Base-by-base conservation (phyloP, 2,888 invertebrate species). In the Heliconius ethilla region DNA sequence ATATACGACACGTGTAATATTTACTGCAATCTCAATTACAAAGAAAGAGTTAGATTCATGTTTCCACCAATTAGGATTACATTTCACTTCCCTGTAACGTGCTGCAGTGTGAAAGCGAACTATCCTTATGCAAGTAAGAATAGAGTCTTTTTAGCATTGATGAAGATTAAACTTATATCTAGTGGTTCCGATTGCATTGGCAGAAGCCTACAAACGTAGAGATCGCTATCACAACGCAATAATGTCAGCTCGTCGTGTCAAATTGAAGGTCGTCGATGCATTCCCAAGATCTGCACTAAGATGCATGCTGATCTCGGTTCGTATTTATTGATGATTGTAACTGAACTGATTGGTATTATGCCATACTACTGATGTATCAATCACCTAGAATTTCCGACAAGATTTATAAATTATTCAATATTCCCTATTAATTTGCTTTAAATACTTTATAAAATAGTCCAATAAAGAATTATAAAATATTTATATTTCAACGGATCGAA, bases 121-220 rank as follows among this genome's bases (percentile, higher is more conserved):
- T 83, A 75, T 75, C 79, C 84, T 83, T 84, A 84, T 81, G 66
- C 37, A 75, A 65, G 70, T 75, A 70, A 77, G 27, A 75, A 85
- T 87, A 87, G 84, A 84, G 86, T 84, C 82, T 80, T 83, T 86
- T 84, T 82, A 78, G 70, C 79, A 80, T 75, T 76, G 73, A 75
- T 77, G 69, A 75, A 62, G 70, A 79, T 76, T 76, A 75, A 81
- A 82, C 78, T 66, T 84, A 84, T 84, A 86, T 84, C 79, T 79
- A 81, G 82, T 84, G 90, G 88, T 88, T 91, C 90, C 85, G 82
- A 86, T 91, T 92, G 87, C 91, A 90, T 90, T 87, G 88, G 87
- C 86, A 87, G 90, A 90, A 90, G 85, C 83, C 83, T 87, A 86
- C 87, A 87, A 87, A 88, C 87, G 86, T 85, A 85, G 84, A 87